Evolutionary conservation across 2,888 invertebrate species (phyloP).

Genomic region (Pachydiplax longipennis): DNA sequence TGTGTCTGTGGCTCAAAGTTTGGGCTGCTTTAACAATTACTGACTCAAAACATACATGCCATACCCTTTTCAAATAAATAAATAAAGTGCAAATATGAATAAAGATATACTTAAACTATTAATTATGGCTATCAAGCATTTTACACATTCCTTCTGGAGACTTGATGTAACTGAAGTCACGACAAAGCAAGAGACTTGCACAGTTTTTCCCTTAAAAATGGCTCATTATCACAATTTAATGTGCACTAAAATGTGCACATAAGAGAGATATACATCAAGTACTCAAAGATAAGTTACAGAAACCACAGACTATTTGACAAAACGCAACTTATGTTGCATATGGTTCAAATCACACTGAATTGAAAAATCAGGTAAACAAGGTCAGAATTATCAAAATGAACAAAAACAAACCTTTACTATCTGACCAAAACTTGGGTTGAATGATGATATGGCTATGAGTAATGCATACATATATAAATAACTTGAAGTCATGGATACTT

Average conservation of each 20-base stretch:
- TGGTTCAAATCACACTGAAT: slow-evolving; percentile 12
- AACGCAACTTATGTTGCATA: slow-evolving; percentile 13
- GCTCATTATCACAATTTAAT: slow-evolving; percentile 40
- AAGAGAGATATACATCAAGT: slow-evolving; percentile 40
- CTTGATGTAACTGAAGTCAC: slow-evolving; percentile 2
- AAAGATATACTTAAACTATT: not conserved
- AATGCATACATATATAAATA: slow-evolving; percentile 23
- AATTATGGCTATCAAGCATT: slow-evolving; percentile 35
- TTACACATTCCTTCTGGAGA: slow-evolving; percentile 5
- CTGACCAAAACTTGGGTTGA: slow-evolving; percentile 21
- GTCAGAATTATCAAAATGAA: slow-evolving; percentile 4
- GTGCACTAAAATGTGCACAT: slow-evolving; percentile 32
- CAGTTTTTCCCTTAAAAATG: slow-evolving; percentile 3
- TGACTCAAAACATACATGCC: slow-evolving; percentile 25
- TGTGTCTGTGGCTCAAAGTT: slow-evolving; percentile 43
- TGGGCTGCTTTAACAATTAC: slow-evolving; percentile 30
- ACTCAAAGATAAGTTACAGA: slow-evolving; percentile 31
- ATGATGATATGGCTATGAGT: slow-evolving; percentile 39
- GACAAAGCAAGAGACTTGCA: slow-evolving; percentile 15
- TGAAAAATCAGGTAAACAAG: slow-evolving; percentile 35
- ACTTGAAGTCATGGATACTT: slow-evolving; percentile 45
- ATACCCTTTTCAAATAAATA: not conserved
- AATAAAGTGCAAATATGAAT: slow-evolving; percentile 20
- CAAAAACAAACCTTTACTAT: slow-evolving; percentile 10
- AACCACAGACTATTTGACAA: slow-evolving; percentile 41